Base-by-base conservation (phyloP, 2,797 vertebrate genomes). In the Basileuterus tristriatus region DNA sequence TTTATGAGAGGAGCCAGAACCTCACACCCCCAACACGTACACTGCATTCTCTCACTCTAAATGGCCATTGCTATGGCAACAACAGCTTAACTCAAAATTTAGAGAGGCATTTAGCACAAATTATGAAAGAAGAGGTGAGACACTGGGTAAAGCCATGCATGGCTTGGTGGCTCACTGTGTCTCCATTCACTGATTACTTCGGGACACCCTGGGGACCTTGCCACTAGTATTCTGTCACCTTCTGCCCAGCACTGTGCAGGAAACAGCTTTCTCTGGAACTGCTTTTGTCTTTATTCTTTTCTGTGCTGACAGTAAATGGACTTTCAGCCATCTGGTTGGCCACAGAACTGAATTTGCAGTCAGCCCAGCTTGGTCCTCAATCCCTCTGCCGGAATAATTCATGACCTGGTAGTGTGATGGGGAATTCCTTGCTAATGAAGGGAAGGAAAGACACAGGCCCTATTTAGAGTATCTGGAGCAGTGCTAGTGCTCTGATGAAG, bases 1-100 rank as follows among this genome's bases (percentile, higher is more conserved):
- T 71, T 75, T 37, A 29, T 39, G 41, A 19, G 50, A 67, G 50
- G 15, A 93, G 19, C 8, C 76, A 81, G 77, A 83, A 26, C 12
- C 37, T 82, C 59, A 27, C 59, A 83, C 62, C 37, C 62, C 17
- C 49, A 76, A 46, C 29, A 56, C 0, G 1, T 8, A 79, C 1
- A 0, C 37, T 69, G 41, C 87, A 39, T 94, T 74, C 77, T 63
- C 37, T 91, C 5, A 2, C 15, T 93, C 72, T 94, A 56, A 94
- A 82, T 70, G 67, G 74, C 56, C 43, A 95, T 97, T 26, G 9
- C 95, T 88, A 96, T 97, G 91, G 95, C 87, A 97, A 96, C 94
- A 60, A 41, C 56, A 60, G 53, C 64, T 87, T 89, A 89, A 94
- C 56, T 82, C 43, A 83, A 82, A 93, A 89, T 94, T 79, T 70